phyloP scores from a whole-genome alignment of 2,113 vertebrate genomes.

The Albula glossodonta region DNA sequence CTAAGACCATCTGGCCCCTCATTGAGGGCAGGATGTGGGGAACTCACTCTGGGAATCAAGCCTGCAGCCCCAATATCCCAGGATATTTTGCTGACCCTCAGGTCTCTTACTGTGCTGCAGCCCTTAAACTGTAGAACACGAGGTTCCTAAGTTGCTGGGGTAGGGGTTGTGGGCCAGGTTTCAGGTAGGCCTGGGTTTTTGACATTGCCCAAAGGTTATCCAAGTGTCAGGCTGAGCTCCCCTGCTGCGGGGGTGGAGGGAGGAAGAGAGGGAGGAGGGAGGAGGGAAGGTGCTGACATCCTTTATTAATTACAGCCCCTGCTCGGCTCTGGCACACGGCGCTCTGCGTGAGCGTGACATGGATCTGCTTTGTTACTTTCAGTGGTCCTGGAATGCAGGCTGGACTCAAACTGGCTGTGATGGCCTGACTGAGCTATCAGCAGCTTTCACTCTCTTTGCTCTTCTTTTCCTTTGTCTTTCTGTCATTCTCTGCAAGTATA shows the following conservation, averaged over 20 bases:
- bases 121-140: not conserved
- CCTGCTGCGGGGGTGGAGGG: not conserved
- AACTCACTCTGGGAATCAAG: not conserved
- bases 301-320: not conserved
- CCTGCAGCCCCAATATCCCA: no score
- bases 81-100: no score
- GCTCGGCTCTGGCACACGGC: not conserved
- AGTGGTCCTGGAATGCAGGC: not conserved
- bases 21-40: not conserved
- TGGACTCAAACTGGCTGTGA: not conserved
- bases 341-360: not conserved
- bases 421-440: no score
- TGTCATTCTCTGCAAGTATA: no score
- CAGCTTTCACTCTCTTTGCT: no score
- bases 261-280: not conserved
- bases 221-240: slow-evolving; percentile 10
- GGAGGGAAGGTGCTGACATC: not conserved
- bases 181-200: slow-evolving; percentile 19
- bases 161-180: not conserved
- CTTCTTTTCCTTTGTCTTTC: no score
- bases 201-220: slow-evolving; percentile 45
- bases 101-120: not conserved
- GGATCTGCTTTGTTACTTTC: not conserved
- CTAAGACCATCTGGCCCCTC: not conserved
- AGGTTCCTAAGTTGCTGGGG: not conserved